Evolutionary conservation across 2,113 vertebrate species (phyloP), one percentile per base, ranked within the genome.

Genomic region (Oncorhynchus nerka): DNA sequence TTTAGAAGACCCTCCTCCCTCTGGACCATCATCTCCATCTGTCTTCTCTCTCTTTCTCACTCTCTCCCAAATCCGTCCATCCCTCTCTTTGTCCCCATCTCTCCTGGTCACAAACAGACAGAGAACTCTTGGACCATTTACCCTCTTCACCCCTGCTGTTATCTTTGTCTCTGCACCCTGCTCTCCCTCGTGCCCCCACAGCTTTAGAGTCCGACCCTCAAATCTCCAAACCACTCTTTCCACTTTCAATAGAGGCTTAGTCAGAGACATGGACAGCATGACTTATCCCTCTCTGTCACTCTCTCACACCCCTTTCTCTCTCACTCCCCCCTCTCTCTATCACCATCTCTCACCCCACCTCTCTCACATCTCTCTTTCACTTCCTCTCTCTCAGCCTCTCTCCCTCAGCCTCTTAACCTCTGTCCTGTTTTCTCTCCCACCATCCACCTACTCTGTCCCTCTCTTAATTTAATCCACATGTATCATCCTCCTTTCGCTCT

Each of bases 151-250:
- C 39, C 39, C 39, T 45, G 39, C 71, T 81, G 79, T 89, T 87
- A 90, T 90, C 82, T 9, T 78, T 68, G 67, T 51, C 74, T 66
- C 24, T 55, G 51, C 79, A 65, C 64, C 68, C 59, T 51, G 49
- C 79, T 62, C 79, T 80, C 22, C 12, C 66, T 69, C 73, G 81
- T 72, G 49, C 67, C 28, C 71, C 16, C 49, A 20, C 76, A 13
- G 45, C 84, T 82, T 75, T 76, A 45, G 55, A 75, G 30, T 61
- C 66, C 70, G 76, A 83, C 84, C 81, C 62, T 82, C 48, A 78
- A 81, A 84, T 81, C 76, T 83, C 78, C 73, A 64, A 32, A 64
- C 4, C 76, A 73, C 71, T 85, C 75, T 68, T 51, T 48, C 65
- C 68, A 11, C 70, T 78, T 45, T 78, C 70, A 78, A 24, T 4